phyloP scores from a whole-genome alignment of 2,113 vertebrate genomes.

The Dipodomys stephensi region DNA sequence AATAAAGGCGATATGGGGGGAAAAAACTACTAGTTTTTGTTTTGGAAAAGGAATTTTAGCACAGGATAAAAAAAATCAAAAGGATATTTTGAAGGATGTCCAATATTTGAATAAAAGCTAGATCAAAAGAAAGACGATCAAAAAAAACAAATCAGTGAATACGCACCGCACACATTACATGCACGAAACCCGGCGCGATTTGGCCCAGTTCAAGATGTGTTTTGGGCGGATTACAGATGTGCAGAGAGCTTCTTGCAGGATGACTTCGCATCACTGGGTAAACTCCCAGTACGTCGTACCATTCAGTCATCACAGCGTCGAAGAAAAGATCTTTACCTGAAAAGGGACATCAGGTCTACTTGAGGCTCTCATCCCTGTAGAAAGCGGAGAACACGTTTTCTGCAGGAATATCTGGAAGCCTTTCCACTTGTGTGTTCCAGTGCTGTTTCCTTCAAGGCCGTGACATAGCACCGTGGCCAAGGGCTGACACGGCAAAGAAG shows the following conservation, averaged over 20 bases:
- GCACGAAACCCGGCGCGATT: not conserved
- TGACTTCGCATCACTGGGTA: not conserved
- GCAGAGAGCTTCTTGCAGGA: not conserved
- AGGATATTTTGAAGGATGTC: slow-evolving; percentile 3
- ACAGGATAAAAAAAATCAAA: slow-evolving; percentile 30
- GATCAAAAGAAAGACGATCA: not conserved
- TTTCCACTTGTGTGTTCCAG: not conserved
- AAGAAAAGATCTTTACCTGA: not conserved
- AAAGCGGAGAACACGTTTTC: not conserved
- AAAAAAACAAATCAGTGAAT: slow-evolving; percentile 5
- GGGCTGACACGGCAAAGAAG: not conserved
- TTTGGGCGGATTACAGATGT: not conserved
- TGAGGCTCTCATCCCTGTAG: not conserved
- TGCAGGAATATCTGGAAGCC: not conserved
- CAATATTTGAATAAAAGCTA: slow-evolving; percentile 11
- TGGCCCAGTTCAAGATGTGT: not conserved
- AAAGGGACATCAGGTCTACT: slow-evolving; percentile 18
- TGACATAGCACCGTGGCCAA: not conserved
- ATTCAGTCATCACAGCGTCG: not conserved
- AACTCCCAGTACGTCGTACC: not conserved
- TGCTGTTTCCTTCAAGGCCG: not conserved
- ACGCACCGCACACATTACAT: not conserved
- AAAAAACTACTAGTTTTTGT: not conserved
- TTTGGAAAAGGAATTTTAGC: slow-evolving; percentile 25
- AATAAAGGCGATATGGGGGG: not conserved